These are phyloP conservation scores for Ophiothrix spiculata DNA, from an alignment of 35 echinoderm and acorn worm species.

Conservation along the genomic window DNA sequence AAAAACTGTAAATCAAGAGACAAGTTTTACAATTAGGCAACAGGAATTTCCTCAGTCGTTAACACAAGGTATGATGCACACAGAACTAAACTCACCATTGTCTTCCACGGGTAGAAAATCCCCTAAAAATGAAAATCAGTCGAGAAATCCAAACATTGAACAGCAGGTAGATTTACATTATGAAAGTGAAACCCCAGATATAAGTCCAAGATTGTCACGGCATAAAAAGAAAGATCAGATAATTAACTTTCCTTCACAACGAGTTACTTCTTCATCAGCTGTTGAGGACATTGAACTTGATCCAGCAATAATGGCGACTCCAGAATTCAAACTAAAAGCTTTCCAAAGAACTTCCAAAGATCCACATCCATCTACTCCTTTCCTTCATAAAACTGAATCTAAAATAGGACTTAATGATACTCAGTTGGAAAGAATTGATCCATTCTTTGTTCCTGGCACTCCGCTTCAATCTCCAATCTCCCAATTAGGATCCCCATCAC, in stretches of 20 bases:
- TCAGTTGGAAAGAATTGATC: constrained; percentile 15
- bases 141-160: background rate
- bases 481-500: background rate
- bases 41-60: constrained; percentile 25
- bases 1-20: background rate
- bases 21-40: background rate
- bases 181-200: constrained; percentile 8
- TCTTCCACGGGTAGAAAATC: background rate
- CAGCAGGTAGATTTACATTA: constrained; percentile 7
- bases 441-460: constrained; percentile 40
- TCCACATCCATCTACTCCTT: constrained; percentile 44
- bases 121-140: background rate
- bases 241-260: background rate
- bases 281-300: constrained; percentile 37
- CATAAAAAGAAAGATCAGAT: constrained; percentile 12
- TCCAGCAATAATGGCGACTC: constrained; percentile 22
- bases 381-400: background rate
- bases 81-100: background rate
- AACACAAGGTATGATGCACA: constrained; percentile 29
- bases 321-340: constrained; percentile 53
- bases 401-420: constrained; percentile 1
- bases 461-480: constrained; percentile 24
- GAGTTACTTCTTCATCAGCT: background rate
- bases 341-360: constrained; percentile 59
- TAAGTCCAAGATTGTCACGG: background rate